Percentiles rank a stretch among this genome's conserved stretches.
These are phyloP conservation scores for Theropithecus gelada DNA, from an alignment of 2,113 vertebrate genomes.

Conservation along the genomic window DNA sequence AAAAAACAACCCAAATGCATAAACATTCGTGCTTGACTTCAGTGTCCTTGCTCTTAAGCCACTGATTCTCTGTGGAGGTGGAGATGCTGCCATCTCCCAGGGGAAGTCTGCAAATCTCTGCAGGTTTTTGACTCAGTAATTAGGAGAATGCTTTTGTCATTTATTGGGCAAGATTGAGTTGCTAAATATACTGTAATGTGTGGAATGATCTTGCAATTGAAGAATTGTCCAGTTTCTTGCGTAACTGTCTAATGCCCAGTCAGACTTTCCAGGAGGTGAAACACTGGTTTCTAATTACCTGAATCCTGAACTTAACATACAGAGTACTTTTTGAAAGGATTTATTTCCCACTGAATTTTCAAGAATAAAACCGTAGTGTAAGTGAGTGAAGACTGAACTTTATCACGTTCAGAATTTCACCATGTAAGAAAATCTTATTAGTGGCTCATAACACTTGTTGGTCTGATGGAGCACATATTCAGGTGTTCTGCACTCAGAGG, in stretches of 20 bases:
- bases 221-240: not conserved
- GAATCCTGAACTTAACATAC: not conserved
- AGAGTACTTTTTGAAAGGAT: not conserved
- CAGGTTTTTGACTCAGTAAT: not conserved
- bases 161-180: not conserved
- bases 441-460: not conserved
- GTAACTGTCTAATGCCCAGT: not conserved
- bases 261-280: not conserved
- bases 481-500: accelerated
- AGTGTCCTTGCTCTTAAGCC: not conserved
- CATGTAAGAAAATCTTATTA: not conserved
- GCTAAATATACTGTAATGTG: not conserved
- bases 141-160: not conserved
- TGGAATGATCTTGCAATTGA: not conserved
- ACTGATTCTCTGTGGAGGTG: not conserved
- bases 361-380: not conserved
- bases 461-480: not conserved
- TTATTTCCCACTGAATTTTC: not conserved
- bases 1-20: not conserved
- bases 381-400: not conserved
- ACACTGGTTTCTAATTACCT: not conserved
- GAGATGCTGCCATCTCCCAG: not conserved
- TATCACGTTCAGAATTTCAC: not conserved
- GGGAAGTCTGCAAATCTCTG: not conserved
- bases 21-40: not conserved